Evolutionary conservation across 2,888 invertebrate species (phyloP).

Genomic region (Synanthedon andrenaeformis): DNA sequence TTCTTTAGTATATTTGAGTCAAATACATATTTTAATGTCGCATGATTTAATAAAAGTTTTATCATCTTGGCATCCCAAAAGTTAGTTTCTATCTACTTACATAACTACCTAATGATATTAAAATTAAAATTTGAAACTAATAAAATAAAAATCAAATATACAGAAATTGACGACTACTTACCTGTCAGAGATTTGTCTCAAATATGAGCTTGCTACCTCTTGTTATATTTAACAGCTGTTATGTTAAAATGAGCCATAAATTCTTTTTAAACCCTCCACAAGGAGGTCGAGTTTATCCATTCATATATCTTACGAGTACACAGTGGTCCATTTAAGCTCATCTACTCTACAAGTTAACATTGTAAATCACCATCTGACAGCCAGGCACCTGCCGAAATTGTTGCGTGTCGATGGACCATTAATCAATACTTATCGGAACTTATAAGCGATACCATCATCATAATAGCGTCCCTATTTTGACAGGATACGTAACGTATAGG

Average conservation of each 20-base stretch:
- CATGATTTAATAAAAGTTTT: too few relatives aligned
- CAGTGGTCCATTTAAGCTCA: constrained; percentile 10
- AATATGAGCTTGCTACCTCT: neutral
- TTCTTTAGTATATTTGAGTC: too few relatives aligned
- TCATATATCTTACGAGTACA: constrained; percentile 31
- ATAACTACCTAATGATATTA: neutral
- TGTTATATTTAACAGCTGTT: neutral
- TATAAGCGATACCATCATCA: constrained; percentile 27
- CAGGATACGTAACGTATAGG: constrained; percentile 1
- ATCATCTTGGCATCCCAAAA: too few relatives aligned
- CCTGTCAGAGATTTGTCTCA: neutral
- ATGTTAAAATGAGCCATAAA: constrained; percentile 30
- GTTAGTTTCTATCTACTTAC: neutral
- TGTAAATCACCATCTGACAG: constrained; percentile 10
- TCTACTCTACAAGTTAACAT: constrained; percentile 4
- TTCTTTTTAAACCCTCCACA: constrained; percentile 35
- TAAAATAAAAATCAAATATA: neutral
- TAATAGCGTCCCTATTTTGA: constrained; percentile 13
- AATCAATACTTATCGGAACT: constrained; percentile 45
- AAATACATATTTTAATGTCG: too few relatives aligned
- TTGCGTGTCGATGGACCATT: constrained; percentile 40
- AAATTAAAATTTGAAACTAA: neutral
- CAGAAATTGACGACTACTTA: neutral
- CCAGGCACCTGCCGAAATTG: constrained; percentile 25
- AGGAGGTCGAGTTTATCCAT: constrained; percentile 35